Percentiles rank a stretch among this genome's conserved stretches.
Conservation (phyloP, 2,797 vertebrate genomes). For the Spea hammondii region DNA sequence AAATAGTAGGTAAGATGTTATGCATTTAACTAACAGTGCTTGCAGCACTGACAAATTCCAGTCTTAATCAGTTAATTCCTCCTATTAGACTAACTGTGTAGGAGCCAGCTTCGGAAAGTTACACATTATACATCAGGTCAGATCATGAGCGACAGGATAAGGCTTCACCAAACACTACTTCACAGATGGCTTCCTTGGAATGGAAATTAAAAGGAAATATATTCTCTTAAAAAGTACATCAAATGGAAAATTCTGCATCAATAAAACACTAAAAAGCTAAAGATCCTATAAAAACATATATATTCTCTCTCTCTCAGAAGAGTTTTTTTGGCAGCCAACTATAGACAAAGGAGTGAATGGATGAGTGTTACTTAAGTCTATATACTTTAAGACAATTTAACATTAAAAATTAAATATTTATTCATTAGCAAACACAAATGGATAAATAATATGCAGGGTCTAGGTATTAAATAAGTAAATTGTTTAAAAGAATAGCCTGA, state of each 20-base stretch:
- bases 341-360: neutral
- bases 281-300: constrained; percentile 28
- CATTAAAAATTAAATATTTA: neutral
- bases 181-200: constrained; percentile 45
- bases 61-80: constrained; percentile 42
- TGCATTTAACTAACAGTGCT: constrained; percentile 20
- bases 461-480: too few relatives aligned
- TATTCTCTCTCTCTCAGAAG: constrained; percentile 16
- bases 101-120: constrained; percentile 32
- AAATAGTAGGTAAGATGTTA: constrained; percentile 33
- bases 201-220: constrained; percentile 50
- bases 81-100: constrained; percentile 29
- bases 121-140: constrained; percentile 48
- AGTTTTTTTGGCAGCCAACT: constrained; percentile 12
- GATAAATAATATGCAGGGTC: too few relatives aligned
- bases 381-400: neutral
- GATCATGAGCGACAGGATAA: constrained; percentile 47
- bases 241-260: constrained; percentile 48
- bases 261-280: constrained; percentile 31
- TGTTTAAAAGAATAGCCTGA: too few relatives aligned
- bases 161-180: constrained; percentile 45
- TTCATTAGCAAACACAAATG: too few relatives aligned
- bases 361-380: neutral
- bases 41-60: constrained; percentile 42
- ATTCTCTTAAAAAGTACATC: constrained; percentile 42